Base-by-base conservation (phyloP, 1,140 invertebrate genomes). In the Lasioglossum baleicum region DNA sequence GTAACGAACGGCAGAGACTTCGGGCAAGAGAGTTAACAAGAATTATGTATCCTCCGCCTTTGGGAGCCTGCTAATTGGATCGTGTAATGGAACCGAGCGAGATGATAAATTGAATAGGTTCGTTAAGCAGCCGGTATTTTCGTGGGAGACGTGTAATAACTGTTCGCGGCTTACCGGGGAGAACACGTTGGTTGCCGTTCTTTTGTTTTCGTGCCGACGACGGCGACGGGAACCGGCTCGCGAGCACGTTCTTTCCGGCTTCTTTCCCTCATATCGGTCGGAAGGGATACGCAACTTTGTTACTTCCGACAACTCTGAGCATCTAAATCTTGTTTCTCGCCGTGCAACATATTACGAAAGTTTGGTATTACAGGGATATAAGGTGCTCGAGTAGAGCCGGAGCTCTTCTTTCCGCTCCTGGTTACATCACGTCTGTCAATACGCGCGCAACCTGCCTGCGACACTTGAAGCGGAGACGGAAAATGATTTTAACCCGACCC, bases 91-190 rank as follows among this genome's bases (percentile, higher is more conserved):
- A 85, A 82, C 75, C 80, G 80, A 78, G 71, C 65, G n/a, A 84
- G 70, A 60, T 84, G 84, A 85, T 84, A 77, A 84, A 85, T 85
- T 79, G 67, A 84, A 85, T 76, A 71, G 74, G 61, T 85, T 84
- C 64, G 81, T 82, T 84, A 81, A 81, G 73, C 79, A 76, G 66
- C 65, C 66, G 68, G 79, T 69, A 69, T 76, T 81, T 81, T 76
- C 79, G 66, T 69, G 60, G 65, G 67, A 69, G 53, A 75, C 53
- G 76, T 66, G 72, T 75, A 80, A 80, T 80, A 67, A 56, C 56
- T 75, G 56, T 75, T 75, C 71, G 72, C 64, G 65, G 64, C 65
- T 75, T 75, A 68, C 56, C 42, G 26, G 53, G 22, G 15, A 3
- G 22, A 48, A 48, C 8, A 0, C 8, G 10, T 10, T 11, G 1